Evolutionary conservation across 2,888 invertebrate genomes (phyloP).

Genomic region (Atrina japonica): DNA sequence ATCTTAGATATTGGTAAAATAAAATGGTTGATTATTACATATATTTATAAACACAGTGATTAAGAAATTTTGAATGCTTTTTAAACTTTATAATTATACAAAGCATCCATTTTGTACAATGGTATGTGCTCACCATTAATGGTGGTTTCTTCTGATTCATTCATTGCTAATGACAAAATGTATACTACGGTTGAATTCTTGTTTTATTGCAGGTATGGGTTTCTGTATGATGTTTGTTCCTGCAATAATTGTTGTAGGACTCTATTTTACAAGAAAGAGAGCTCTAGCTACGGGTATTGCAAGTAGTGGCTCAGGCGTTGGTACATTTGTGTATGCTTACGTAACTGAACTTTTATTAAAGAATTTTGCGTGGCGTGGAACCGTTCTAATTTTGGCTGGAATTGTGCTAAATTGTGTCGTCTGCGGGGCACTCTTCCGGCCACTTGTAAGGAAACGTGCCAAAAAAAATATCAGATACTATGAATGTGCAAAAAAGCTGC

Average conservation of each 20-base stretch:
- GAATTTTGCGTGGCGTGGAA: constrained; percentile 66
- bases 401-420: constrained; percentile 92
- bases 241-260: constrained; percentile 97
- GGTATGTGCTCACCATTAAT: no score
- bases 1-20: no score
- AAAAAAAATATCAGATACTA: no score
- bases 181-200: background rate
- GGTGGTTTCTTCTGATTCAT: no score
- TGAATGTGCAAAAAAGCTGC: no score
- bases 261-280: constrained; percentile 96
- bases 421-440: constrained; percentile 94
- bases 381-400: constrained; percentile 86
- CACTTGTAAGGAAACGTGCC: constrained; percentile 82
- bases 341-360: constrained; percentile 83
- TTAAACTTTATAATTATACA: no score
- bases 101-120: no score
- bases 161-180: no score
- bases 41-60: no score
- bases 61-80: no score
- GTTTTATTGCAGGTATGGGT: constrained; percentile 87
- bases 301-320: constrained; percentile 95
- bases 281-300: constrained; percentile 98
- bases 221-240: constrained; percentile 98
- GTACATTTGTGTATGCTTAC: constrained; percentile 93
- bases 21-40: no score